Conservation (phyloP, 2,113 vertebrate species). For the Pachycephala philippinensis region DNA sequence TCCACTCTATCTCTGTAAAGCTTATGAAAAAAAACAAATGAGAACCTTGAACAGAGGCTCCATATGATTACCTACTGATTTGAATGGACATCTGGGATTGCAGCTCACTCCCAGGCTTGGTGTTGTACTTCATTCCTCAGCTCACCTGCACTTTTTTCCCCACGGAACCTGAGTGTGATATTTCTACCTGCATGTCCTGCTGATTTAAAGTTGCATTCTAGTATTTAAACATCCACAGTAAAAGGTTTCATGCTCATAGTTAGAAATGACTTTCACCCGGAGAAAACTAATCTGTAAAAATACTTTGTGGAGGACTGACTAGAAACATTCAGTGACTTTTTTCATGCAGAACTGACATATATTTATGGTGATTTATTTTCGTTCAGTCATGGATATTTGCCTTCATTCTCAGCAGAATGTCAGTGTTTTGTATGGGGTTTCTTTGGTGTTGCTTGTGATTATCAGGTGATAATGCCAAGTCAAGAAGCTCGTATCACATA, state of each 20-base stretch:
- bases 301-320: background rate
- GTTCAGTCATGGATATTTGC: background rate
- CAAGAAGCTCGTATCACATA: background rate
- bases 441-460: background rate
- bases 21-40: background rate
- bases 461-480: background rate
- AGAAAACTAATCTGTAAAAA: background rate
- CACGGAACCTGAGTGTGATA: background rate
- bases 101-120: fast-evolving
- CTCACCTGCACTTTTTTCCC: background rate
- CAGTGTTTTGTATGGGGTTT: background rate
- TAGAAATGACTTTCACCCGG: background rate
- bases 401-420: background rate
- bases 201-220: background rate
- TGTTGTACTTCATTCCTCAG: background rate
- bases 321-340: background rate
- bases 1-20: background rate
- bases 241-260: background rate
- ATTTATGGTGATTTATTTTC: background rate
- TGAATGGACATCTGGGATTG: background rate
- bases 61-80: background rate
- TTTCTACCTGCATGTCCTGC: background rate
- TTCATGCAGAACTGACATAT: background rate
- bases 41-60: background rate
- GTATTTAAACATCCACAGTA: background rate